These are phyloP conservation scores for Ctenoplectra terminalis DNA, from an alignment of 1,140 invertebrate species.

Conservation along the genomic window DNA sequence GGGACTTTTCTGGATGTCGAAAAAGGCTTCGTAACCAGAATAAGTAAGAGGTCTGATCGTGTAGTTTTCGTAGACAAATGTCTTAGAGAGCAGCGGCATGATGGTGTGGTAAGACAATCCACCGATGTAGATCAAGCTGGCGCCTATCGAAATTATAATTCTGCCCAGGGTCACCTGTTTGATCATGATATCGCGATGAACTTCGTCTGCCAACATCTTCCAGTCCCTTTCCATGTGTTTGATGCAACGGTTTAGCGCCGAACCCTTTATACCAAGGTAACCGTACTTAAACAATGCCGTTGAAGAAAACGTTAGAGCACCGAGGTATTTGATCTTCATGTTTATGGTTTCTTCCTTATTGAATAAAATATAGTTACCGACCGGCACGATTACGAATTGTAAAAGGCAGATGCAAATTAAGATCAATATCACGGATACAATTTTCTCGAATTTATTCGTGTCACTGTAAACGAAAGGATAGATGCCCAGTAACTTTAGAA, in stretches of 20 bases:
- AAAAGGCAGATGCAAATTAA: constrained; percentile 12
- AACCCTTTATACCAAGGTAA: background rate
- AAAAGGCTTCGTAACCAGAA: constrained; percentile 65
- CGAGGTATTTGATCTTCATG: constrained; percentile 25
- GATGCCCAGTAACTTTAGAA: constrained; percentile 65
- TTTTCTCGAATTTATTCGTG: background rate
- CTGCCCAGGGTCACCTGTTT: constrained; percentile 32
- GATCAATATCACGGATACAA: background rate
- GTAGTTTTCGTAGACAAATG: background rate
- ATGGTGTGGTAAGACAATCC: constrained; percentile 45
- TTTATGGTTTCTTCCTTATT: constrained; percentile 51
- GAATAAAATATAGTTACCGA: constrained; percentile 23
- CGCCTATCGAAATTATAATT: constrained; percentile 29
- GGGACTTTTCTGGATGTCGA: constrained; percentile 63
- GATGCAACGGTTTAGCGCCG: constrained; percentile 48
- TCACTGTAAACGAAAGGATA: constrained; percentile 44
- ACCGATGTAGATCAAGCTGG: constrained; percentile 26
- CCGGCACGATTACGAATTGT: constrained; percentile 52
- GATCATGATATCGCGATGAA: constrained; percentile 29
- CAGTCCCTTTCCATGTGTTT: constrained; percentile 51
- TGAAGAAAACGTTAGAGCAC: constrained; percentile 43
- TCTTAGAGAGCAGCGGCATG: constrained; percentile 10
- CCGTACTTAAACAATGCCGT: constrained; percentile 48
- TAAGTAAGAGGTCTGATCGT: constrained; percentile 52
- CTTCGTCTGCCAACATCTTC: background rate